Base-by-base conservation (phyloP, 2,113 vertebrate species). In the Australoheros scitulus region DNA sequence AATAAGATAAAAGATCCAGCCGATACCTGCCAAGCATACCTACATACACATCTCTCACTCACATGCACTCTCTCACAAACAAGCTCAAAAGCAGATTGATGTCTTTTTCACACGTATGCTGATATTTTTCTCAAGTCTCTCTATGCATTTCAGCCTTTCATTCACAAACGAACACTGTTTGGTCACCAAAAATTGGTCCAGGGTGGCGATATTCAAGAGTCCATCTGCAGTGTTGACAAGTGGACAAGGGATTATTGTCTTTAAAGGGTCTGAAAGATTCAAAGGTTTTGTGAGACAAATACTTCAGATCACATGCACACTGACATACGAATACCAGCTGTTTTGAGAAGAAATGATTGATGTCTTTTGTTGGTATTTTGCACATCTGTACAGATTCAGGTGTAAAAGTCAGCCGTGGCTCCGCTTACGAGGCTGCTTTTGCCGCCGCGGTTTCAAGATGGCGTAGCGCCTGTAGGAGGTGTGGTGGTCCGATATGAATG, bases 391-490 rank as follows among this genome's bases (percentile, higher is more conserved):
- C 32, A 52, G 9, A 29, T 13, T 50, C 2, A 26, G 15, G 47
- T 59, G 58, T 24, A 70, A 64, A 61, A 22, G 56, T 94, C 92
- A 94, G 84, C 91, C 93, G 4, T 92, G 92, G 58, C 76, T 86
- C 47, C 92, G 90, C 38, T 91, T 92, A 61, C 93, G 91, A 61
- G 90, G 76, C 89, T 90, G 93, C 91, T 93, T 95, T 83, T 93
- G 90, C 59, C 93, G 88, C 61, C 94, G 86, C 1, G 93, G 91
- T 91, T 95, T 95, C 79, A 95, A 86, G 81, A 95, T 94, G 70
- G 94, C 83, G 11, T 95, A 95, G 32, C 90, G 91, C n/a, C 85
- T 91, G 89, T 93, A 94, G 83, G 83, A 88, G 59, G 89, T 95
- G 82, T 94, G 91, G 6, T 91, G 93, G 50, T 94, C 93, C 6